These are phyloP conservation scores for Bombus pascuorum DNA, from an alignment of 1,140 invertebrate species.

Conservation along the genomic window DNA sequence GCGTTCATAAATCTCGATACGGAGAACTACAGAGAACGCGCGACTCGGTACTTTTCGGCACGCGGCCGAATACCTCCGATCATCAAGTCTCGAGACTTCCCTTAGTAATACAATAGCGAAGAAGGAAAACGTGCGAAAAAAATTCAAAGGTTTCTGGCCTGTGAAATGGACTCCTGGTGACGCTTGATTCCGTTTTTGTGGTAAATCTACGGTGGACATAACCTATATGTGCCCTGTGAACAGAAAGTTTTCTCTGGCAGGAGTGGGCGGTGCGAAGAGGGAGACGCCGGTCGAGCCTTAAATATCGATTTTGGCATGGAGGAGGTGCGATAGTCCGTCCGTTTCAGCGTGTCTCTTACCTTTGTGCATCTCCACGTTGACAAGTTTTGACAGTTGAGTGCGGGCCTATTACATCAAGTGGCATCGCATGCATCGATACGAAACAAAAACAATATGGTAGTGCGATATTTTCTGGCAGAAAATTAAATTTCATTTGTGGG, in stretches of 20 bases:
- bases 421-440: slow-evolving; percentile 28
- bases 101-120: slow-evolving; percentile 26
- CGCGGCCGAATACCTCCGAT: slow-evolving; percentile 57
- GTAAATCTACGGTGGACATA: slow-evolving; percentile 32
- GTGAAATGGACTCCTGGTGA: not conserved
- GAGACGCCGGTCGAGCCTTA: slow-evolving; percentile 72
- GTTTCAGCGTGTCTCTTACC: slow-evolving; percentile 43
- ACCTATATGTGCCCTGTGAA: slow-evolving; percentile 36
- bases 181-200: not conserved
- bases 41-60: slow-evolving; percentile 62
- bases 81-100: slow-evolving; percentile 42
- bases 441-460: slow-evolving; percentile 51
- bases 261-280: slow-evolving; percentile 59
- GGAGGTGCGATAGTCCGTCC: slow-evolving; percentile 60
- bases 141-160: not conserved
- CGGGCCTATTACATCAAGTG: slow-evolving; percentile 12
- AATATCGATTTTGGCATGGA: slow-evolving; percentile 76
- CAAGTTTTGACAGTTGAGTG: slow-evolving; percentile 45
- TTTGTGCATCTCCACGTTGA: slow-evolving; percentile 37
- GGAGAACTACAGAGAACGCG: slow-evolving; percentile 35
- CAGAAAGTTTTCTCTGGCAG: slow-evolving; percentile 39
- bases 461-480: slow-evolving; percentile 18
- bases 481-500: slow-evolving; percentile 28
- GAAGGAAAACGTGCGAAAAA: slow-evolving; percentile 23
- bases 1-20: slow-evolving; percentile 34